Percentiles rank a stretch among this genome's conserved stretches.
Evolutionary conservation across 2,113 vertebrate genomes (phyloP).

Genomic region (Carollia perspicillata): DNA sequence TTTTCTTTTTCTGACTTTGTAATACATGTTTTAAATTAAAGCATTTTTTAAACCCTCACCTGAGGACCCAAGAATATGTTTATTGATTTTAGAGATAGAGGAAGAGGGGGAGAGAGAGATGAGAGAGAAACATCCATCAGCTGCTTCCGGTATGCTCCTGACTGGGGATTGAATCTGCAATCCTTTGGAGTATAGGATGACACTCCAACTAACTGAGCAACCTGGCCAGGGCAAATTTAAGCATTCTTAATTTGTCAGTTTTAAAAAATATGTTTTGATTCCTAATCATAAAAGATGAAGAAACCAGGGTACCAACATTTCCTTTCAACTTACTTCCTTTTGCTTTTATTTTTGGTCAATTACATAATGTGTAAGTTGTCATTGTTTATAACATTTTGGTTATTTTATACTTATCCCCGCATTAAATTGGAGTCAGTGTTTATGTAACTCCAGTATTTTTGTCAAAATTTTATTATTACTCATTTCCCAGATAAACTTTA

Average conservation of each 20-base stretch:
- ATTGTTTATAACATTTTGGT: background rate
- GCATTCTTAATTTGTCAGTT: background rate
- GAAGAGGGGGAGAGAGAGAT: no score
- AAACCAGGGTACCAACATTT: background rate
- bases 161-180: no score
- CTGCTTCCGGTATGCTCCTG: no score
- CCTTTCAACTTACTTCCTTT: background rate
- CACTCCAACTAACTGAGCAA: no score
- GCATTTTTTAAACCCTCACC: background rate
- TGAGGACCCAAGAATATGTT: no score
- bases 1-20: background rate
- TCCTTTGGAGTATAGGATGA: no score
- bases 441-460: background rate
- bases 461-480: background rate
- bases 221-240: background rate
- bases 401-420: background rate
- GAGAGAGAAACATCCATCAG: no score
- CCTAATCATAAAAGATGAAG: background rate
- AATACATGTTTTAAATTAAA: background rate
- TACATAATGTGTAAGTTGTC: background rate
- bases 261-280: background rate
- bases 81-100: no score
- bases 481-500: background rate
- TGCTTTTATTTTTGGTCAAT: background rate
- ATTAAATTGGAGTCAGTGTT: background rate